Evolutionary conservation across 2,888 invertebrate species (phyloP), one percentile per base, ranked within the genome.

Genomic region (Synergus gifuensis): DNA sequence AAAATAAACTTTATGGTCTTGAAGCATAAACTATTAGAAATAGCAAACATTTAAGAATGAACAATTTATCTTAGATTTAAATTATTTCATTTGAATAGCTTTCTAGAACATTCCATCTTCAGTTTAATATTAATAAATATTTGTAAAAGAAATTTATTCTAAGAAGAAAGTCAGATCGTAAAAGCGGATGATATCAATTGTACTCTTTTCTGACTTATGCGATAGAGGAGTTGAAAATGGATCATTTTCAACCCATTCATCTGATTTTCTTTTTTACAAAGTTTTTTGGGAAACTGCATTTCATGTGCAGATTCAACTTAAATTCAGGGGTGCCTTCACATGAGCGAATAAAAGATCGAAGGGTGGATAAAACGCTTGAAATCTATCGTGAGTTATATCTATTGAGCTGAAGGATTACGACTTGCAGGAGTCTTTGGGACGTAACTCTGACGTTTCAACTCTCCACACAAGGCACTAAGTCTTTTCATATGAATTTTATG

Each of bases 301-400:
- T 66, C 42, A 42, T 66, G n/a, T 66, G 40, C 42, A 66, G n/a
- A 69, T 49, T 69, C 49, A n/a, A 69, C 69, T 54, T 69, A 16
- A 69, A 69, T 67, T 67, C 66, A 42, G 42, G 66, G 18, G 11
- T 18, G 2, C 12, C 44, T 69, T 69, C 49, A 36, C 36, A 46
- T 69, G 49, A 9, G 28, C 5, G 36, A 36, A 28, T 46, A 54
- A 22, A 49, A 28, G 28, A 69, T 28, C 49, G 69, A 36, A 46
- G 49, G 22, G n/a, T 28, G 22, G 49, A 54, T 69, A 69, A 69
- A 69, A 49, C 9, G 49, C 16, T 69, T 36, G 36, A n/a, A 66
- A 66, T 66, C 42, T 66, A 66, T 66, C 66, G 42, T 64, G 64
- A 69, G 44, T 22, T 69, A 22, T 60, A 60, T 22, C 60, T 60